Evolutionary conservation across 2,797 vertebrate species (phyloP).

Genomic region (Fundulus diaphanus): DNA sequence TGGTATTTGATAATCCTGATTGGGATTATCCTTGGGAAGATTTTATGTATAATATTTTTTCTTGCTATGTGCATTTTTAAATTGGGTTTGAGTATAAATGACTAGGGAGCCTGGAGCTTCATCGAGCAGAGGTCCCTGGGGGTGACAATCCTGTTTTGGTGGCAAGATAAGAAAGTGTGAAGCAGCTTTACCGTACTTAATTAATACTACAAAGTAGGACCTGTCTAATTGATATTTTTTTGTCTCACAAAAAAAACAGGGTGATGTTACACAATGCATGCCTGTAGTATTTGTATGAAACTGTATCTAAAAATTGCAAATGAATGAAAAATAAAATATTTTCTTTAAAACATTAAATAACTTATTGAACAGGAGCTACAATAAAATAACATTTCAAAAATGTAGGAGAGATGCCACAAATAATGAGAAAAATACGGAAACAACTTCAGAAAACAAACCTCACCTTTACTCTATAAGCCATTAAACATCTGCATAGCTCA

Average conservation of each 20-base stretch:
- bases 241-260: neutral
- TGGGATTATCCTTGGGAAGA: neutral
- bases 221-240: conserved; percentile 2
- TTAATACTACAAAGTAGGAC: conserved; percentile 1
- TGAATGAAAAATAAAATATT: neutral
- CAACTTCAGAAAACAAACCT: conserved; percentile 21
- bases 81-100: neutral
- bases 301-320: neutral
- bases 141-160: neutral
- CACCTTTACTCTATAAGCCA: conserved; percentile 49
- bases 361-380: neutral
- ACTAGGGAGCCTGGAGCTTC: neutral
- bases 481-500: conserved; percentile 72
- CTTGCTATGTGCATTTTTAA: neutral
- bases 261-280: neutral
- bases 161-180: conserved; percentile 1
- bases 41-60: neutral
- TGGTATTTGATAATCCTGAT: neutral
- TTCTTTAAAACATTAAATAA: neutral
- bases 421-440: conserved; percentile 36
- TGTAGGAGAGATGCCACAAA: conserved; percentile 22
- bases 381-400: conserved; percentile 22
- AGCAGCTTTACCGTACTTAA: neutral
- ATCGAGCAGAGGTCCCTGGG: neutral
- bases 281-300: neutral